A percentile compares a stretch with the other conserved stretches of the same genome.
These are phyloP conservation scores for Mylabris phalerata DNA, from an alignment of 1,140 invertebrate species.

Conservation along the genomic window DNA sequence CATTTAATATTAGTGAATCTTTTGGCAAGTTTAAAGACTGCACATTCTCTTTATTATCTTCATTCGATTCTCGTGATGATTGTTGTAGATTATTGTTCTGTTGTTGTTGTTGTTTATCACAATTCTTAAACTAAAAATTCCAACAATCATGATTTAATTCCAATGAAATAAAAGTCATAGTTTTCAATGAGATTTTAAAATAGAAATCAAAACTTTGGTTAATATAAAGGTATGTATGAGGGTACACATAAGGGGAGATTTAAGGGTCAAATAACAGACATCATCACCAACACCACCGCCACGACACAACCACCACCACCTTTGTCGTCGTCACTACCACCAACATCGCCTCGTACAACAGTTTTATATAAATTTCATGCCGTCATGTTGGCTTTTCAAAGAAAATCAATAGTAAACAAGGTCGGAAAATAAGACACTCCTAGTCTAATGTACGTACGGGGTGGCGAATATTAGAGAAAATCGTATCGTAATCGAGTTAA, in stretches of 20 bases:
- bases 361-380: slow-evolving; percentile 14
- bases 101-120: slow-evolving; percentile 14
- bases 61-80: not conserved
- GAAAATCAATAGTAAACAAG: slow-evolving; percentile 29
- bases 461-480: too few relatives aligned
- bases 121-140: slow-evolving; percentile 5
- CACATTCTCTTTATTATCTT: slow-evolving; percentile 12
- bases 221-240: too few relatives aligned
- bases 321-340: too few relatives aligned
- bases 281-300: not conserved
- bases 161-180: too few relatives aligned
- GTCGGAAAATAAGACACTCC: slow-evolving; percentile 19
- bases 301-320: too few relatives aligned
- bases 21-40: not conserved
- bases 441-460: not conserved
- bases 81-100: slow-evolving; percentile 16
- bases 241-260: slow-evolving; percentile 1
- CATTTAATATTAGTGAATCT: not conserved
- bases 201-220: too few relatives aligned
- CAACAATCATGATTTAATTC: too few relatives aligned
- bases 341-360: too few relatives aligned
- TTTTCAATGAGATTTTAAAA: too few relatives aligned
- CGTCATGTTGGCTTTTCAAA: slow-evolving; percentile 18
- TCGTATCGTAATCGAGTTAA: too few relatives aligned
- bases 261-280: slow-evolving; percentile 20